These are phyloP conservation scores for Ophion ellenae DNA, from an alignment of 2,888 invertebrate species.

Conservation along the genomic window DNA sequence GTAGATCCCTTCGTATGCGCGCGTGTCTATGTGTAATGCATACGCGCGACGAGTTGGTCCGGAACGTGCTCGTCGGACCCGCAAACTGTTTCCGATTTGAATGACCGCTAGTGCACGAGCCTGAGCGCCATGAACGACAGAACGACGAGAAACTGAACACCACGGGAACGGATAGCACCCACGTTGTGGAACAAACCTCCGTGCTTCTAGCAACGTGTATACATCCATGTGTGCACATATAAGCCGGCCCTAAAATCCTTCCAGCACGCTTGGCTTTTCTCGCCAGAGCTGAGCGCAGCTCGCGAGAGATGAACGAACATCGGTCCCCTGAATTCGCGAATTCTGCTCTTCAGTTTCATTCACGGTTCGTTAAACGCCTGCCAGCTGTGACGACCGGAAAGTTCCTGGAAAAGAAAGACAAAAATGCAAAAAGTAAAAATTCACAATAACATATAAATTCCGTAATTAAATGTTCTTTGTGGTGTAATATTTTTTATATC, in stretches of 20 bases:
- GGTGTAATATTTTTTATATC: too few relatives aligned
- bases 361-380: conserved; percentile 18
- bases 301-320: neutral
- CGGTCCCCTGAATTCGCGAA: conserved; percentile 23
- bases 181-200: conserved; percentile 29
- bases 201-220: neutral
- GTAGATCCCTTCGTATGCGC: neutral
- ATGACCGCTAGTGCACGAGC: conserved; percentile 52
- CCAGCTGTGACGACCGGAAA: conserved; percentile 1
- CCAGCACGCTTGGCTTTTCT: conserved; percentile 36
- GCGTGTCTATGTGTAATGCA: conserved; percentile 17
- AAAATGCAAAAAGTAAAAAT: neutral
- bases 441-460: neutral
- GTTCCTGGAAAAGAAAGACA: neutral
- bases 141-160: conserved; percentile 43
- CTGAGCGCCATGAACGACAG: conserved; percentile 5
- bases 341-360: conserved; percentile 22
- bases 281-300: conserved; percentile 4
- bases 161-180: conserved; percentile 1
- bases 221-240: conserved; percentile 8
- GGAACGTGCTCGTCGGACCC: conserved; percentile 66
- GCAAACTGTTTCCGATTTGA: conserved; percentile 69
- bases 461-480: too few relatives aligned
- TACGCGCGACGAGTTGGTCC: conserved; percentile 57
- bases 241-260: conserved; percentile 18